phyloP scores from a whole-genome alignment of 2,113 vertebrate species.

The Tautogolabrus adspersus region DNA sequence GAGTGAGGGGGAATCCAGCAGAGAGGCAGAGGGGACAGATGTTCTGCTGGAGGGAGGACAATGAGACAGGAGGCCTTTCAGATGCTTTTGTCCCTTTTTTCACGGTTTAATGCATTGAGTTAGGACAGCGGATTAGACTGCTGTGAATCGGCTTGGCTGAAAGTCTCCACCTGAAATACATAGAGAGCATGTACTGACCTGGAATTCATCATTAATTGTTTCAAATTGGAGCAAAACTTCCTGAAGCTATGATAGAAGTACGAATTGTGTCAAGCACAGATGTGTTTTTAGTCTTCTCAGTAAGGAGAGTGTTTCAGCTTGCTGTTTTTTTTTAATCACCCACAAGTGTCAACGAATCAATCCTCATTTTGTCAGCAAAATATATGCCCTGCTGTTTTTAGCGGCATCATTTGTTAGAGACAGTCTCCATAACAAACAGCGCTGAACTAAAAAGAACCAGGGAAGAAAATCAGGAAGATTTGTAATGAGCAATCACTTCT shows the following conservation, averaged over 20 bases:
- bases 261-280: not conserved
- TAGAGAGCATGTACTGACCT: not conserved
- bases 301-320: too few species aligned
- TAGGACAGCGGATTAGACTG: not conserved
- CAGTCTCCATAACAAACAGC: too few species aligned
- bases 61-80: constrained; percentile 24
- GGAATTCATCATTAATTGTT: not conserved
- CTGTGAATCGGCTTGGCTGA: not conserved
- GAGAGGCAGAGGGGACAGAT: constrained; percentile 50
- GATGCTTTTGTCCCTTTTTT: constrained; percentile 45
- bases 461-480: not conserved
- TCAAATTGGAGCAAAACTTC: not conserved
- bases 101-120: constrained; percentile 20
- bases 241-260: not conserved
- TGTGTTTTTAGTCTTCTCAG: too few species aligned
- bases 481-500: not conserved
- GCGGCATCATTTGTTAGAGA: too few species aligned
- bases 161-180: not conserved
- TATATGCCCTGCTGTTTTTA: too few species aligned
- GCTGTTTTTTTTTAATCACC: too few species aligned
- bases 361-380: too few species aligned
- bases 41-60: constrained; percentile 55
- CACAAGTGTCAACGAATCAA: too few species aligned
- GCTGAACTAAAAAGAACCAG: too few species aligned
- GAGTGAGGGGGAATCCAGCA: constrained; percentile 9